These are phyloP conservation scores for Typhlichthys eigenmanni DNA, from an alignment of 2,797 vertebrate genomes.

Conservation along the genomic window DNA sequence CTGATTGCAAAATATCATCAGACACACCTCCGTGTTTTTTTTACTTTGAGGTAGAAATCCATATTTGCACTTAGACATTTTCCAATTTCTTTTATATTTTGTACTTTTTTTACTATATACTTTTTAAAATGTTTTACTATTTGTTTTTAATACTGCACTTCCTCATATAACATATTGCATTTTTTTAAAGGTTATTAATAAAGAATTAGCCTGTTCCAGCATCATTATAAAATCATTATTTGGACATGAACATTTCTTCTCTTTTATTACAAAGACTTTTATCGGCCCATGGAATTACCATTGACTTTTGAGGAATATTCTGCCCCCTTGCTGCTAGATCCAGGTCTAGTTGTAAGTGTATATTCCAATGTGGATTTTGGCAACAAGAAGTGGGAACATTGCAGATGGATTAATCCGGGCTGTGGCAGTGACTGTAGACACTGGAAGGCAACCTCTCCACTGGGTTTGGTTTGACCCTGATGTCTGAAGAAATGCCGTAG, in stretches of 20 bases:
- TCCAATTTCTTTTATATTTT: no score
- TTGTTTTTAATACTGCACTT: conserved; percentile 4
- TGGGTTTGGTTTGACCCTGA: conserved; percentile 33
- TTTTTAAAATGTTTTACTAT: neutral
- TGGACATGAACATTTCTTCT: neutral
- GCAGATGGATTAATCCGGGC: conserved; percentile 12
- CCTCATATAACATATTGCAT: neutral
- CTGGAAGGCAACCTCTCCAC: conserved; percentile 44
- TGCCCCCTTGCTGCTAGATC: neutral
- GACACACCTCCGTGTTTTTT: no score
- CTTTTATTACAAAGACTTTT: conserved; percentile 7
- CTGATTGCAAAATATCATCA: conserved; percentile 25
- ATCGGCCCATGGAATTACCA: neutral
- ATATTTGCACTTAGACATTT: no score
- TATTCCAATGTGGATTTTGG: conserved; percentile 20
- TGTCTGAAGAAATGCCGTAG: neutral
- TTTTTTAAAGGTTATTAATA: neutral
- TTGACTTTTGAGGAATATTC: conserved; percentile 5
- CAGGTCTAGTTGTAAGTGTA: neutral
- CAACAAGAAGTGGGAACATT: conserved; percentile 21
- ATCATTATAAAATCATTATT: conserved; percentile 7
- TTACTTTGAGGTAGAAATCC: neutral
- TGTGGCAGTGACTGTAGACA: conserved; percentile 23
- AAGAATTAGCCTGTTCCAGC: neutral
- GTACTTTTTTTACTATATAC: no score